Conservation (phyloP, 92 coral and sea anemone species). For the Scolanthus callimorphus region DNA sequence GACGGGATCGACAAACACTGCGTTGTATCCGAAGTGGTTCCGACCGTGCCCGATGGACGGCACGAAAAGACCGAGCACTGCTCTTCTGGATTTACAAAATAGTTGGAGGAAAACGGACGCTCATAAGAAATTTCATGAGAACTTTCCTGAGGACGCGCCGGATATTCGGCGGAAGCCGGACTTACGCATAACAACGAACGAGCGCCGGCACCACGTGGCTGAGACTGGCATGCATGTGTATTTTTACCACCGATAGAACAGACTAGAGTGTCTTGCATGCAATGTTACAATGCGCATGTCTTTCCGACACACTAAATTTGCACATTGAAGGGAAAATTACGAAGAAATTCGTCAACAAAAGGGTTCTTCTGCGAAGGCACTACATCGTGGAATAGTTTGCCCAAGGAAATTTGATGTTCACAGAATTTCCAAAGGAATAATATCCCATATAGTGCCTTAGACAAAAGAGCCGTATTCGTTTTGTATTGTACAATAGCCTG, state of each 20-base stretch:
- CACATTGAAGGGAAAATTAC: too few species aligned
- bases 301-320: too few species aligned
- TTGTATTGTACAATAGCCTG: too few species aligned
- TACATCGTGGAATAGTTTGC: too few species aligned
- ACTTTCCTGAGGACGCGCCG: slow-evolving; percentile 93
- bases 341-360: too few species aligned
- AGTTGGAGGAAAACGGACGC: slow-evolving; percentile 85
- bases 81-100: slow-evolving; percentile 61
- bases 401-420: too few species aligned
- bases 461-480: too few species aligned
- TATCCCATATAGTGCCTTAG: too few species aligned
- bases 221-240: slow-evolving; percentile 92
- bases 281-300: too few species aligned
- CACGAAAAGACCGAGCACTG: slow-evolving; percentile 62
- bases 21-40: slow-evolving; percentile 82
- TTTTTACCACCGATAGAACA: slow-evolving; percentile 76
- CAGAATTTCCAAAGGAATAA: too few species aligned
- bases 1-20: slow-evolving; percentile 74
- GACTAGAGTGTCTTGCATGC: too few species aligned
- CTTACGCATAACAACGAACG: slow-evolving; percentile 89
- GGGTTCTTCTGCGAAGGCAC: too few species aligned
- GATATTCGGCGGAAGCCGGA: slow-evolving; percentile 96
- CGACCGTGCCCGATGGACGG: slow-evolving; percentile 49
- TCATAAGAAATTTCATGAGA: slow-evolving; percentile 80
- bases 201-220: slow-evolving; percentile 83